phyloP scores from a whole-genome alignment of 2,797 vertebrate species.

The Mormyrus hasselquistii region DNA sequence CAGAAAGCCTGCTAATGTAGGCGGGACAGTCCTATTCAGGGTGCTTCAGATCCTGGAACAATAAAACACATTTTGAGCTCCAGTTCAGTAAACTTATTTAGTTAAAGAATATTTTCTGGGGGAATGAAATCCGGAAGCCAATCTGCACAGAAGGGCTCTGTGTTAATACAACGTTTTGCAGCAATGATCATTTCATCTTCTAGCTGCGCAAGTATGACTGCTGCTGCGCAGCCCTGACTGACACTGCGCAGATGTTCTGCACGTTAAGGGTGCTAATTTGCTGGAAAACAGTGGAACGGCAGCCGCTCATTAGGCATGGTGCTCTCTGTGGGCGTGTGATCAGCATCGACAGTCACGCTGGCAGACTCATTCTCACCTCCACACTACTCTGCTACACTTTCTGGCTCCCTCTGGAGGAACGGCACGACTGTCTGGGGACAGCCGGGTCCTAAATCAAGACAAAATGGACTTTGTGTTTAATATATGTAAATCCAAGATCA shows the following conservation, averaged over 20 bases:
- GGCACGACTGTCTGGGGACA: background rate
- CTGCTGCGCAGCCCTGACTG: background rate
- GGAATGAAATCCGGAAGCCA: background rate
- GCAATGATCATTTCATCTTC: background rate
- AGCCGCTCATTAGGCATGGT: slow-evolving; percentile 33
- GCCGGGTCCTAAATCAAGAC: background rate
- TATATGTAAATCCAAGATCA: background rate
- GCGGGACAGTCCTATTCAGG: background rate
- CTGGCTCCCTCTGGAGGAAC: background rate
- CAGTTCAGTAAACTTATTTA: background rate
- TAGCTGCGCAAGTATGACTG: background rate
- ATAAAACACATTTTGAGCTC: background rate
- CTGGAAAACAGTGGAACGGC: slow-evolving; percentile 32
- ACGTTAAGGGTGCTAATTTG: slow-evolving; percentile 43
- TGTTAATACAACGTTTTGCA: background rate
- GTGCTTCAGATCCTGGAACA: background rate
- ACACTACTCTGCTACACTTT: background rate
- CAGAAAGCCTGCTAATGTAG: background rate
- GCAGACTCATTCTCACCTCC: background rate
- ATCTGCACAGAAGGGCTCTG: background rate
- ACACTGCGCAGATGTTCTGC: slow-evolving; percentile 24
- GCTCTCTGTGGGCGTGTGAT: slow-evolving; percentile 36
- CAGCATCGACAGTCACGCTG: slow-evolving; percentile 28
- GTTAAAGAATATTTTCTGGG: slow-evolving; percentile 25
- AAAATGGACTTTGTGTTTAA: background rate